phyloP scores from a whole-genome alignment of 2,888 invertebrate genomes.

The Orthosia gracilis region DNA sequence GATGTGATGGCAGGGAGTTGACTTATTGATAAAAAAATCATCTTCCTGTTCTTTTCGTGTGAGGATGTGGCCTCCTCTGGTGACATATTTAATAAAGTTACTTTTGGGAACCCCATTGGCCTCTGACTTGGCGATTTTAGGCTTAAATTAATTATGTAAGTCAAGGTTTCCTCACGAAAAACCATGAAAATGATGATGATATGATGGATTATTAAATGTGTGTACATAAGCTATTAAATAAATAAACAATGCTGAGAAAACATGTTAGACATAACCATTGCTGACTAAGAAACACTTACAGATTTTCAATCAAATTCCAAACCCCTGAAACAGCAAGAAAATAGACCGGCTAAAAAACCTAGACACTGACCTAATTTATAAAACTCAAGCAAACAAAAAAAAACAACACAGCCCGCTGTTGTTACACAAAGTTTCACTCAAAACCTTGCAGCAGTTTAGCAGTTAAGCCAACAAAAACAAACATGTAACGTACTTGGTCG shows the following conservation, averaged over 20 bases:
- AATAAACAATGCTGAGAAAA: neutral
- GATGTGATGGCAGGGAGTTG: neutral
- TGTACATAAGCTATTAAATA: no score
- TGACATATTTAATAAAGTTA: no score
- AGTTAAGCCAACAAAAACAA: conserved; percentile 53
- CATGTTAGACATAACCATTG: neutral
- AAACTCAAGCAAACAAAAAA: conserved; percentile 14
- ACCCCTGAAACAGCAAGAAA: no score
- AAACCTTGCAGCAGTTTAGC: conserved; percentile 55
- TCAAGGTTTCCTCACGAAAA: no score
- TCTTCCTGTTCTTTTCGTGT: no score
- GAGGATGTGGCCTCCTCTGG: no score
- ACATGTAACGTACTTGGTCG: conserved; percentile 58
- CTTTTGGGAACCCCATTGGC: no score
- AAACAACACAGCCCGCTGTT: neutral
- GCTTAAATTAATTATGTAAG: no score
- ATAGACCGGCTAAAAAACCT: neutral
- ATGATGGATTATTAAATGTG: no score
- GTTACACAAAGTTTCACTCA: conserved; percentile 45
- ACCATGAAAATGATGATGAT: no score
- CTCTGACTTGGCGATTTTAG: no score
- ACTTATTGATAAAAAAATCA: no score
- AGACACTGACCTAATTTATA: neutral
- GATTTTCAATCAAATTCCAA: neutral
- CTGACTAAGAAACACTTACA: neutral